Percentiles rank a stretch among this genome's conserved stretches.
Conservation (phyloP, 2,113 vertebrate genomes). For the Carassius carassius region DNA sequence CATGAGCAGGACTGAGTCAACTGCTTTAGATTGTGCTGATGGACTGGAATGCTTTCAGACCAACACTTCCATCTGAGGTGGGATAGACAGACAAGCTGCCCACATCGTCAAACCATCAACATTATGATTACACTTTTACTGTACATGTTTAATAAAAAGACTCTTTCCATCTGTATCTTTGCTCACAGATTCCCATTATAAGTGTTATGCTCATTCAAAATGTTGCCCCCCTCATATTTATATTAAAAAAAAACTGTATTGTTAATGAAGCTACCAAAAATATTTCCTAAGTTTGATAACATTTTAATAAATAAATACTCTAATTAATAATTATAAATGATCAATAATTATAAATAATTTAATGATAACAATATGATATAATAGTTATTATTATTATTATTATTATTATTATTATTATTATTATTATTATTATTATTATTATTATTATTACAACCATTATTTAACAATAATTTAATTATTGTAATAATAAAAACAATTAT, state of each 20-base stretch:
- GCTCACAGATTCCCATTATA: neutral
- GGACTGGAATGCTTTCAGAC: slow-evolving; percentile 63
- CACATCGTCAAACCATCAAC: neutral
- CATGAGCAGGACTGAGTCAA: slow-evolving; percentile 58
- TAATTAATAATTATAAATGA: no score
- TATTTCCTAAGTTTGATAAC: neutral
- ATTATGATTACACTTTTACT: neutral
- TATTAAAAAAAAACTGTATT: no score
- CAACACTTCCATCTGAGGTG: slow-evolving; percentile 31
- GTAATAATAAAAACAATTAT: no score
- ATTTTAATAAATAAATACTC: no score
- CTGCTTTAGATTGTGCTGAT: slow-evolving; percentile 60
- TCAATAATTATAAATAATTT: no score
- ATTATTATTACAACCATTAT: no score
- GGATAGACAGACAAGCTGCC: slow-evolving; percentile 21
- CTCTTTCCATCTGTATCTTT: neutral
- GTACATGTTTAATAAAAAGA: neutral
- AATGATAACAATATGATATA: no score
- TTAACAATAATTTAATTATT: no score
- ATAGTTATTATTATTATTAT: no score
- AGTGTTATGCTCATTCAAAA: neutral
- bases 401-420: no score
- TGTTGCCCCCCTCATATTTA: neutral
- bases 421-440: no score
- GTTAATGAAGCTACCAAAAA: neutral